Evolutionary conservation across 2,888 invertebrate species (phyloP).

Genomic region (Microplitis manilae): DNA sequence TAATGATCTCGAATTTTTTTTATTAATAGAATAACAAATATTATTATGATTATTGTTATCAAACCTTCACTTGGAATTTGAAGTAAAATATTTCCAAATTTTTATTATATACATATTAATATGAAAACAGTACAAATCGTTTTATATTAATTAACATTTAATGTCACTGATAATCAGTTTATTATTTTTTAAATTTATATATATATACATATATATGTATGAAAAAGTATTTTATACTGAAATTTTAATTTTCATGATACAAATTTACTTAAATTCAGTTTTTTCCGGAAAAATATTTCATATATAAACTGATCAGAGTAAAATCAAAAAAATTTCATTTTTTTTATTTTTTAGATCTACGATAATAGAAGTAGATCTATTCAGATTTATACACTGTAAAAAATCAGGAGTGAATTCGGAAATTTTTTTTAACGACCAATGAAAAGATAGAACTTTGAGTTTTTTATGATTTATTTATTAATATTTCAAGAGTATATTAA

Average conservation of each 20-base stretch:
- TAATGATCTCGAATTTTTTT: conserved; percentile 4
- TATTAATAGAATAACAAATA: background rate
- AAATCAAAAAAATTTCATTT: too few species aligned
- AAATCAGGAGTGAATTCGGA: too few species aligned
- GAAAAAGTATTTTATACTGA: background rate
- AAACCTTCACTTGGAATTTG: background rate
- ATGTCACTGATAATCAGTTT: background rate
- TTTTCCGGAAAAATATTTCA: background rate
- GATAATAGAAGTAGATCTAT: too few species aligned
- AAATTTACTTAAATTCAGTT: background rate
- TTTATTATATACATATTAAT: conserved; percentile 6
- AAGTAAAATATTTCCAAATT: background rate
- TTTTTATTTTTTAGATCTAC: too few species aligned
- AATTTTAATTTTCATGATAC: background rate
- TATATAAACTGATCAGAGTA: too few species aligned
- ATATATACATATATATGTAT: too few species aligned
- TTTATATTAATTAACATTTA: background rate
- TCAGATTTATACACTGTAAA: too few species aligned
- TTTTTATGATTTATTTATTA: too few species aligned
- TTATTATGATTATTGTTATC: background rate
- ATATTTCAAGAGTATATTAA: too few species aligned
- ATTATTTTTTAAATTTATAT: conserved; percentile 6
- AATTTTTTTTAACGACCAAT: too few species aligned
- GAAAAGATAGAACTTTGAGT: too few species aligned
- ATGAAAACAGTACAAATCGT: conserved; percentile 24